Evolutionary conservation across 1,140 invertebrate genomes (phyloP).

Genomic region (Pomacea maculata): DNA sequence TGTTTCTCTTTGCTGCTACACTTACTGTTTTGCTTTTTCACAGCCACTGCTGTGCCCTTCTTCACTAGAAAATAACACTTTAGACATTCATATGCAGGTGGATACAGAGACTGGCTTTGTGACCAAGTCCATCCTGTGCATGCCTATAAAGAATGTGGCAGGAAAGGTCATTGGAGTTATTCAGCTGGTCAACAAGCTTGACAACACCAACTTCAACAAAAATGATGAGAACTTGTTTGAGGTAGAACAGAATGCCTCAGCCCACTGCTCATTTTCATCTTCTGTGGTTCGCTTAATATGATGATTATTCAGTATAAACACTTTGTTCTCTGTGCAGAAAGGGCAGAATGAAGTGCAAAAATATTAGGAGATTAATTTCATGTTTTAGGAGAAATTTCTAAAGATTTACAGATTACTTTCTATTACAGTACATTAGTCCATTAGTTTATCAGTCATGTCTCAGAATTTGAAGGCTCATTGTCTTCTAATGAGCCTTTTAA

Average conservation of each 20-base stretch:
- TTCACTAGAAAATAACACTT: not conserved
- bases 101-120: slow-evolving; percentile 88
- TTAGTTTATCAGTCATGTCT: too few species aligned
- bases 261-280: too few species aligned
- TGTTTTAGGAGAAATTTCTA: too few species aligned
- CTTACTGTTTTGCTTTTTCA: not conserved
- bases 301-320: not conserved
- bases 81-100: slow-evolving; percentile 69
- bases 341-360: not conserved
- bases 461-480: too few species aligned
- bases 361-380: not conserved
- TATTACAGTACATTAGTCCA: too few species aligned
- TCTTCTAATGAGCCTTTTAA: too few species aligned
- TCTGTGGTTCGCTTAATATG: not conserved
- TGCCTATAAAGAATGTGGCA: slow-evolving; percentile 93
- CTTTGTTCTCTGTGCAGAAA: not conserved
- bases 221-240: slow-evolving; percentile 82
- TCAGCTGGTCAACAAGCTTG: slow-evolving; percentile 94
- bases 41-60: not conserved
- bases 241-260: slow-evolving; percentile 30
- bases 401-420: too few species aligned
- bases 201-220: slow-evolving; percentile 84
- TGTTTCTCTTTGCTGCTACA: not conserved
- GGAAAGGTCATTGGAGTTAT: slow-evolving; percentile 84
- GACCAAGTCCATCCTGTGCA: slow-evolving; percentile 88